These are phyloP conservation scores for Alaudala cheleensis DNA, from an alignment of 2,113 vertebrate genomes.

Conservation along the genomic window DNA sequence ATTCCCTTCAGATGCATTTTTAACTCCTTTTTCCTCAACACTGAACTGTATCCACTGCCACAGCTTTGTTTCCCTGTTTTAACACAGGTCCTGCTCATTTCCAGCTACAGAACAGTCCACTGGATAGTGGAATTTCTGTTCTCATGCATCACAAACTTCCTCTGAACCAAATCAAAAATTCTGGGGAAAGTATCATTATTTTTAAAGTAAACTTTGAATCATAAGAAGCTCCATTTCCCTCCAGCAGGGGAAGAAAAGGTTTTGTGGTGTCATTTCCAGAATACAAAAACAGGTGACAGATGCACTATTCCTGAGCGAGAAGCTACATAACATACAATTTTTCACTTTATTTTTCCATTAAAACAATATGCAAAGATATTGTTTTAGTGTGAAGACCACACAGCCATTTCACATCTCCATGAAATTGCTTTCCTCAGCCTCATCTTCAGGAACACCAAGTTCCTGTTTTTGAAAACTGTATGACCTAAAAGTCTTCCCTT, in stretches of 20 bases:
- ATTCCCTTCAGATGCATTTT: neutral
- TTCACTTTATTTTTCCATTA: neutral
- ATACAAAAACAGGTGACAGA: neutral
- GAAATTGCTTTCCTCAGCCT: neutral
- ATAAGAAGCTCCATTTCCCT: neutral
- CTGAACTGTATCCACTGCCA: neutral
- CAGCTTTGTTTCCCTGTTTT: neutral
- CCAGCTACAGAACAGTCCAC: neutral
- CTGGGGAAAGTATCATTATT: neutral
- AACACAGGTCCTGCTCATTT: neutral
- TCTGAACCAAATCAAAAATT: neutral
- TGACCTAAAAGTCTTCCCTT: neutral
- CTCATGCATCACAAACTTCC: neutral
- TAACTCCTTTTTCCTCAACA: neutral
- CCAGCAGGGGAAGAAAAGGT: neutral
- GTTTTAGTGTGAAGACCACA: neutral
- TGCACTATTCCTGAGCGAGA: neutral
- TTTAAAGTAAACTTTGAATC: neutral
- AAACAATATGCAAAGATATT: neutral
- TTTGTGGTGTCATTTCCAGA: neutral
- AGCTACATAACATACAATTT: neutral
- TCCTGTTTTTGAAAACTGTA: neutral
- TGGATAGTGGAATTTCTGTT: neutral
- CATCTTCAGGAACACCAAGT: neutral
- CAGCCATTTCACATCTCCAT: neutral